Evolutionary conservation across 2,113 vertebrate species (phyloP).

Genomic region (Sinocyclocheilus anshuiensis): DNA sequence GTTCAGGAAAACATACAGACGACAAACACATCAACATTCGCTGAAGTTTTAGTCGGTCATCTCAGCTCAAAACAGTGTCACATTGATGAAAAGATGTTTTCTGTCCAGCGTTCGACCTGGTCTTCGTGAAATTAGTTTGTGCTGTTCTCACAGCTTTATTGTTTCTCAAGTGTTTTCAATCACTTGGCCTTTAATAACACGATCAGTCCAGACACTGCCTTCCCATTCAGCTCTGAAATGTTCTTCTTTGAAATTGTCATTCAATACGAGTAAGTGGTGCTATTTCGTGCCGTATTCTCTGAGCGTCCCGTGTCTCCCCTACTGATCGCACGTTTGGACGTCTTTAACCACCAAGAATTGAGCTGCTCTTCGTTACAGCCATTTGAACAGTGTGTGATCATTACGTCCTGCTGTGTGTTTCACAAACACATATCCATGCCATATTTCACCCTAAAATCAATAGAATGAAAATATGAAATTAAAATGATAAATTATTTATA

Average conservation of each 20-base stretch:
- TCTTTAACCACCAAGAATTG: conserved; percentile 1
- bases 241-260: conserved; percentile 6
- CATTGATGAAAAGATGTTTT: background rate
- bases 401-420: background rate
- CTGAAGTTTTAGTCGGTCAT: background rate
- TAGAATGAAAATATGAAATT: background rate
- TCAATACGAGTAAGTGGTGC: conserved; percentile 21
- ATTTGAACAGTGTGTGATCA: background rate
- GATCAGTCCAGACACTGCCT: background rate
- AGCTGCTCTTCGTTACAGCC: conserved; percentile 3
- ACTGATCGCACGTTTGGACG: background rate
- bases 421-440: background rate
- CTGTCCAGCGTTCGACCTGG: background rate
- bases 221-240: background rate
- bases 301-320: background rate
- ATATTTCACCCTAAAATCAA: background rate
- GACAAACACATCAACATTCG: background rate
- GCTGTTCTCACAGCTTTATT: background rate
- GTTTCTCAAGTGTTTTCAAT: conserved; percentile 21
- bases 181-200: background rate
- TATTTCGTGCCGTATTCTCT: background rate
- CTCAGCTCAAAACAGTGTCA: background rate
- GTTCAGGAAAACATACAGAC: background rate
- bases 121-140: conserved; percentile 10
- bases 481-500: too few species aligned